phyloP scores from a whole-genome alignment of 1,140 invertebrate species.

The Formica selysi region DNA sequence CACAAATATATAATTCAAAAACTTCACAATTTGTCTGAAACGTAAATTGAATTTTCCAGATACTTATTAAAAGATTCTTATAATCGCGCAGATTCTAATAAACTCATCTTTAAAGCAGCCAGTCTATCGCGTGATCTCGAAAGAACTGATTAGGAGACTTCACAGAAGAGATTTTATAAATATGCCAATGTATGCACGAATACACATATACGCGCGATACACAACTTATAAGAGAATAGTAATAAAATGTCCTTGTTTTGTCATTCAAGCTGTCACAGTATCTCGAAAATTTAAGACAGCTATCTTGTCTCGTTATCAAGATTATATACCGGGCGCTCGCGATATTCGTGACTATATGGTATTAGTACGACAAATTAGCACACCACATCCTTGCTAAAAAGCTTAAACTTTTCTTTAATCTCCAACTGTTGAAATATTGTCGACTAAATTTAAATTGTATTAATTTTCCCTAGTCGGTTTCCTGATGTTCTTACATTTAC shows the following conservation, averaged over 20 bases:
- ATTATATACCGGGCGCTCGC: constrained; percentile 13
- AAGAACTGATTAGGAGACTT: constrained; percentile 29
- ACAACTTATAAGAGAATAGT: constrained; percentile 50
- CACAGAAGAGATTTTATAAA: constrained; percentile 33
- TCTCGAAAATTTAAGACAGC: constrained; percentile 69
- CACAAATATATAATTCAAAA: constrained; percentile 20
- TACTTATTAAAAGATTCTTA: neutral
- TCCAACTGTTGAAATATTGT: neutral
- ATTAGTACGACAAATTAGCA: constrained; percentile 16
- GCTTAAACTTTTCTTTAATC: constrained; percentile 29
- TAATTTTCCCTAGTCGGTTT: neutral
- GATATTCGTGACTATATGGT: neutral
- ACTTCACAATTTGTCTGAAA: constrained; percentile 25
- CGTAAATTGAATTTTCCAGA: neutral
- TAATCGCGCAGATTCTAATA: neutral
- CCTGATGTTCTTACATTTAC: neutral
- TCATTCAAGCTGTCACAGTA: constrained; percentile 48
- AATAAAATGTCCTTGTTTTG: constrained; percentile 53
- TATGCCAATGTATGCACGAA: neutral
- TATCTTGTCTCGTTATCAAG: constrained; percentile 66
- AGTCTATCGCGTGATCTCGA: constrained; percentile 8
- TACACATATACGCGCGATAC: constrained; percentile 13
- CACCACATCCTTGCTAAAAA: neutral
- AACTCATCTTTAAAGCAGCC: neutral
- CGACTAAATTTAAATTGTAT: neutral